Base-by-base conservation (phyloP, 2,888 invertebrate species). In the Agriopis leucophaearia region DNA sequence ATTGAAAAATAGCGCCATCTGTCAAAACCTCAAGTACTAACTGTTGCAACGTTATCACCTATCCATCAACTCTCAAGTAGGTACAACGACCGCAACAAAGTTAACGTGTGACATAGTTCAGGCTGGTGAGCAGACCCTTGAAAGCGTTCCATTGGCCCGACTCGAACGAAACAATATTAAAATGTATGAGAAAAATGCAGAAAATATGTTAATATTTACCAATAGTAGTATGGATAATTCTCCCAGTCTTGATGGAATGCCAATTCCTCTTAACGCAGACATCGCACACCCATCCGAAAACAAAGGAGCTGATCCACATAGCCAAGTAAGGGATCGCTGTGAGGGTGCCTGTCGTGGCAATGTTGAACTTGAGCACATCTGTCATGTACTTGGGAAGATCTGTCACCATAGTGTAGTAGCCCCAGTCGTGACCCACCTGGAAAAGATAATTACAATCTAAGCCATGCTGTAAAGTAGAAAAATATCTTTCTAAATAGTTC, bases 381-480 rank as follows among this genome's bases (percentile, higher is more conserved):
- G 94, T 95, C 95, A 96, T 96, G 83, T 96, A 96, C 66, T 95
- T 96, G 0, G 96, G 96, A 2, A 96, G 89, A 78, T 96, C 96
- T 13, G 96, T 96, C 15, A 96, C 95, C 95, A 96, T 95, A 1
- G 96, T 96, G 79, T 96, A 96, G 81, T 96, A 95, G 0, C 96
- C 96, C 96, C 96, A 96, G 74, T 96, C 94, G 74, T 94, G 94
- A 16, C 94, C 94, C 38, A 94, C 85, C 94, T 94, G 81, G 0
- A 82, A 64, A 38, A 38, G 3, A 10, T 38, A 38, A 38, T n/a
- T 44, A n/a, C 6, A 3, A 6, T 13, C 3, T 13, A n/a, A 7
- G 44, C 10, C 6, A 13, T 44, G n/a, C 2, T 7, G 3, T 13
- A 27, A 27, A 27, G 27, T 27, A 27, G 27, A 2, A 27, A 2